Conservation (phyloP, 2,113 vertebrate species). For the Peucedramus taeniatus region DNA sequence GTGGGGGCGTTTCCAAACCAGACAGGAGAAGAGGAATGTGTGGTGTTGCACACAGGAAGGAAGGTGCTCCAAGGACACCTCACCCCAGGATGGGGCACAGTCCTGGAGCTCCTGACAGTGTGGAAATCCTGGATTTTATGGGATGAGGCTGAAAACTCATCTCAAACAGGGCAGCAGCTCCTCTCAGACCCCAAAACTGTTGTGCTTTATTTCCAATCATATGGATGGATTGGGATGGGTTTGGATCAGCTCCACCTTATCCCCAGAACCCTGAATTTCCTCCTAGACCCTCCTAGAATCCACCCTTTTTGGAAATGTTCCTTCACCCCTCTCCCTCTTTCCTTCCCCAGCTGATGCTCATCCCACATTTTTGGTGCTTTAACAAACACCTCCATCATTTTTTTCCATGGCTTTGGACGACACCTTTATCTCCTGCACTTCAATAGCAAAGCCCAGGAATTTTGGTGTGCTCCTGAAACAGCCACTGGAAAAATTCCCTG, state of each 20-base stretch:
- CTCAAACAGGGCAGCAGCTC: not conserved
- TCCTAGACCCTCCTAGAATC: not conserved
- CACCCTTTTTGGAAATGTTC: not conserved
- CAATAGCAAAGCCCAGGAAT: not conserved
- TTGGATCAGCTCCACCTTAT: not conserved
- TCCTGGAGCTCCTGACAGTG: not conserved
- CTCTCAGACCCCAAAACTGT: fast-evolving
- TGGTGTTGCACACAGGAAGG: fast-evolving
- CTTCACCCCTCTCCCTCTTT: not conserved
- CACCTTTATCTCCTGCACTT: not conserved
- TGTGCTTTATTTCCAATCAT: fast-evolving
- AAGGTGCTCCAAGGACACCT: not conserved
- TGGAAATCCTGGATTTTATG: not conserved
- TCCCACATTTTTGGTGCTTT: not conserved
- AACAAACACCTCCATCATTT: not conserved
- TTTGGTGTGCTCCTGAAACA: not conserved
- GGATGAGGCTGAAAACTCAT: not conserved
- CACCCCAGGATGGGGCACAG: not conserved
- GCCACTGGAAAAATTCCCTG: not conserved
- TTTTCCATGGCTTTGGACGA: not conserved
- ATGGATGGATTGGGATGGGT: not conserved
- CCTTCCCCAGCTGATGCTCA: not conserved
- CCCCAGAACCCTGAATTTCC: not conserved
- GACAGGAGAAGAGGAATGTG: not conserved
- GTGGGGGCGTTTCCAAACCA: not conserved